Percentiles rank a stretch among this genome's conserved stretches.
phyloP scores from a whole-genome alignment of 2,888 invertebrate species.

The Atethmia centrago region DNA sequence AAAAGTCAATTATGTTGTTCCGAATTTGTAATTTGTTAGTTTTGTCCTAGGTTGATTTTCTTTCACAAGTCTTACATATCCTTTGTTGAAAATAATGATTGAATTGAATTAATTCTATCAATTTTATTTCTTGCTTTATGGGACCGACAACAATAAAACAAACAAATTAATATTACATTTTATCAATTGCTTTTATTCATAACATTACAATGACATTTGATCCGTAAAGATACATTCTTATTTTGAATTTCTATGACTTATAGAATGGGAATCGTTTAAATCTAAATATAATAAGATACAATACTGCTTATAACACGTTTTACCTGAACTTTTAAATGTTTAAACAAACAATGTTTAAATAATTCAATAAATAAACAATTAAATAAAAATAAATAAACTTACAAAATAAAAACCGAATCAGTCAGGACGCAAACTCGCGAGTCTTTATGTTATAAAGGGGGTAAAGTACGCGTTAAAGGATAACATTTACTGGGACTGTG shows the following conservation, averaged over 20 bases:
- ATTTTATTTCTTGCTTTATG: neutral
- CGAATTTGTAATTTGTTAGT: neutral
- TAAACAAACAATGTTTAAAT: slow-evolving; percentile 29
- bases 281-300: slow-evolving; percentile 41
- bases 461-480: slow-evolving; percentile 34
- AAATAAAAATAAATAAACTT: slow-evolving; percentile 41
- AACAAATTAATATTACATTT: slow-evolving; percentile 82
- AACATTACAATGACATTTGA: slow-evolving; percentile 84
- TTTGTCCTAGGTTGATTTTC: neutral
- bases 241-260: slow-evolving; percentile 64
- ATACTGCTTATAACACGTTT: slow-evolving; percentile 9
- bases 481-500: slow-evolving; percentile 91
- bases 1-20: neutral
- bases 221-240: slow-evolving; percentile 70
- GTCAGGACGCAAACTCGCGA: slow-evolving; percentile 59
- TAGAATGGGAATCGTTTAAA: slow-evolving; percentile 34
- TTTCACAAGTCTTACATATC: neutral
- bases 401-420: slow-evolving; percentile 48
- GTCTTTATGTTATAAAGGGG: slow-evolving; percentile 53
- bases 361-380: slow-evolving; percentile 29
- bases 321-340: slow-evolving; percentile 4
- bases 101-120: neutral
- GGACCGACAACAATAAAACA: slow-evolving; percentile 75
- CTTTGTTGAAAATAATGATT: neutral
- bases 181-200: slow-evolving; percentile 87